These are phyloP conservation scores for Alectura lathami DNA, from an alignment of 2,113 vertebrate genomes.

Conservation along the genomic window DNA sequence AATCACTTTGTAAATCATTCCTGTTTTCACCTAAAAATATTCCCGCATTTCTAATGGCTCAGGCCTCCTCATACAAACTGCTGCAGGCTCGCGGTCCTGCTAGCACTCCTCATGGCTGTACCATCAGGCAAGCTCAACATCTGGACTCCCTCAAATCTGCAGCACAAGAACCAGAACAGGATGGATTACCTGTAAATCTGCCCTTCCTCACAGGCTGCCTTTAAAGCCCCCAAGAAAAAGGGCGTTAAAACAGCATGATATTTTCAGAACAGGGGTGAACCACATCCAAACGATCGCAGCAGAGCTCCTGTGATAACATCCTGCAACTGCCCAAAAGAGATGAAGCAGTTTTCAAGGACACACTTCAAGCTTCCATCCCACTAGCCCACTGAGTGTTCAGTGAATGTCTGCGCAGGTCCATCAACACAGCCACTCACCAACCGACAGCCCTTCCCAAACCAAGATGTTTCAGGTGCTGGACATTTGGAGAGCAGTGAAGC, in stretches of 20 bases:
- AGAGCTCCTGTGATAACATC: background rate
- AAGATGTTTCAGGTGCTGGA: background rate
- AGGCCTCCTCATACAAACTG: background rate
- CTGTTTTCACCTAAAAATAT: background rate
- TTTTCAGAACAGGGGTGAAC: background rate
- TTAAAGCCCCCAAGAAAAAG: background rate
- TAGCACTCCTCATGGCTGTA: background rate
- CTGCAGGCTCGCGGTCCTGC: background rate
- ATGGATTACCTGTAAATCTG: background rate
- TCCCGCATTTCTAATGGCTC: background rate
- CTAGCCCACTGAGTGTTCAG: background rate
- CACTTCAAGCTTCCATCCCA: background rate
- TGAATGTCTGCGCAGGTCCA: background rate
- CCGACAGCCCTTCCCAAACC: background rate
- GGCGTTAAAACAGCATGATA: background rate
- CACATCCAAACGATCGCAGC: background rate
- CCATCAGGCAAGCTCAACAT: background rate
- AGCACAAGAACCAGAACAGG: background rate
- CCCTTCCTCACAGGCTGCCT: background rate
- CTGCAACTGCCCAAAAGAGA: fast-evolving
- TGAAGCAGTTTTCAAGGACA: background rate
- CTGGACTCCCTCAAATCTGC: background rate
- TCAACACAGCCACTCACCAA: background rate
- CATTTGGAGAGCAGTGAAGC: background rate
- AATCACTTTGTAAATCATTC: background rate